A percentile compares a stretch with the other conserved stretches of the same genome.
Evolutionary conservation across 2,888 invertebrate species (phyloP).

Genomic region (Apodemia zela): DNA sequence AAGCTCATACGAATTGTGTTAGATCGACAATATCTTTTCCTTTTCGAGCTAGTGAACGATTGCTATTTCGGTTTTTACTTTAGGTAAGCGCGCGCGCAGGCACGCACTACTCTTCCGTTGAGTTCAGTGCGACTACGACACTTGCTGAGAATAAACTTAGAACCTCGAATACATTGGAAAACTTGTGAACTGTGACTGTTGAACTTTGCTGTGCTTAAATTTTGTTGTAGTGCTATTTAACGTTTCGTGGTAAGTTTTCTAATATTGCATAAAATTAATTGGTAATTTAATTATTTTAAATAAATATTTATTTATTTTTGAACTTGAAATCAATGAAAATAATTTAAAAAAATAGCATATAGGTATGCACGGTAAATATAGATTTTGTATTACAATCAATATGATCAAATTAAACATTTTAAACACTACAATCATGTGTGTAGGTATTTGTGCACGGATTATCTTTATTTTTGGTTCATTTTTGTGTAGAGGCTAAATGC

Average conservation of each 20-base stretch:
- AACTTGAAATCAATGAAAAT: too few species aligned
- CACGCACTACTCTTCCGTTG: conserved; percentile 63
- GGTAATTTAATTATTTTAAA: too few species aligned
- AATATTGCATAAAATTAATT: conserved; percentile 27
- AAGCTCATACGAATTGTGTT: conserved; percentile 53
- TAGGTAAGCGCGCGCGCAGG: conserved; percentile 66
- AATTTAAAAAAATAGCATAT: too few species aligned
- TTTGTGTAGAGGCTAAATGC: too few species aligned
- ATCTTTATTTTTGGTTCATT: too few species aligned
- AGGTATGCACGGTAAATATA: too few species aligned
- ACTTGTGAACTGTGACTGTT: conserved; percentile 66
- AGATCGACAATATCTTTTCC: conserved; percentile 54
- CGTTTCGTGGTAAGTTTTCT: conserved; percentile 33
- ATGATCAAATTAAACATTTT: too few species aligned
- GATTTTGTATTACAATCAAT: too few species aligned
- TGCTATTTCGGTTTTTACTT: conserved; percentile 61
- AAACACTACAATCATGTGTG: too few species aligned
- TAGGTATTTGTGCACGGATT: too few species aligned
- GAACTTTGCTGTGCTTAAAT: conserved; percentile 53
- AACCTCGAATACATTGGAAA: conserved; percentile 49
- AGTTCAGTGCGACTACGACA: conserved; percentile 71
- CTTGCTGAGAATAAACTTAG: conserved; percentile 72
- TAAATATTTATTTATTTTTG: too few species aligned
- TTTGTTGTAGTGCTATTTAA: conserved; percentile 40
- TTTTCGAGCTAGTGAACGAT: conserved; percentile 51